Base-by-base conservation (phyloP, 2,888 invertebrate genomes). In the Epirrita christyi region DNA sequence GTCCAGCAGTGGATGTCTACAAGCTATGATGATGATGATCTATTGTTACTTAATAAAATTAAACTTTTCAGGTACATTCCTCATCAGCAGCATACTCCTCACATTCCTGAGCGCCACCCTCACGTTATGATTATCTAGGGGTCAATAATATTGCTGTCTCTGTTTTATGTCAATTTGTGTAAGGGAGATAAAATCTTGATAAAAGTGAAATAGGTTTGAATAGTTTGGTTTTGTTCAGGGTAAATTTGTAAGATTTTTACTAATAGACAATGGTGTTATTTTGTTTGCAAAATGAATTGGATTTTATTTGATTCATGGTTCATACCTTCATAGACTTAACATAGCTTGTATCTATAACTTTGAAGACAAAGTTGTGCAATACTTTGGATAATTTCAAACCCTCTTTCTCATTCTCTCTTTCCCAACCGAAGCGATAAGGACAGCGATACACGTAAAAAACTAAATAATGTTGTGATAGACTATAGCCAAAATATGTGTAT, bases 401-500 rank as follows among this genome's bases (percentile, higher is more conserved):
- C 52, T 52, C 56, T n/a, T 45, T 55, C 49, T 32, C 41, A 53
- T 36, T 32, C 8, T 48, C 54, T 63, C 49, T 56, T 55, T 57
- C 50, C 53, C 51, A n/a, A 47, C 37, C 50, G 27, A 53, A 46
- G 44, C 48, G 53, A 55, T 44, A 55, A 51, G 51, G 61, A 61
- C 62, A 62, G 63, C 56, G 52, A 56, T 51, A 59, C 63, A 49
- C 57, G 55, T 60, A 83, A 76, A 81, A 84, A 86, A 88, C 86
- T 90, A 80, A 88, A n/a, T n/a, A n/a, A 90, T 91, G 90, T 91
- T 90, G 91, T 91, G 90, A 90, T 91, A 90, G 90, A 85, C 75
- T 47, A 70, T 72, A 73, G 72, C 75, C 77, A 77, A 82, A 21
- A 59, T 81, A 78, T 79, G 81, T 83, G 78, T 83, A 83, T 71